These are phyloP conservation scores for Gonocerus acuteangulatus DNA, from an alignment of 2,888 invertebrate genomes.

Conservation along the genomic window DNA sequence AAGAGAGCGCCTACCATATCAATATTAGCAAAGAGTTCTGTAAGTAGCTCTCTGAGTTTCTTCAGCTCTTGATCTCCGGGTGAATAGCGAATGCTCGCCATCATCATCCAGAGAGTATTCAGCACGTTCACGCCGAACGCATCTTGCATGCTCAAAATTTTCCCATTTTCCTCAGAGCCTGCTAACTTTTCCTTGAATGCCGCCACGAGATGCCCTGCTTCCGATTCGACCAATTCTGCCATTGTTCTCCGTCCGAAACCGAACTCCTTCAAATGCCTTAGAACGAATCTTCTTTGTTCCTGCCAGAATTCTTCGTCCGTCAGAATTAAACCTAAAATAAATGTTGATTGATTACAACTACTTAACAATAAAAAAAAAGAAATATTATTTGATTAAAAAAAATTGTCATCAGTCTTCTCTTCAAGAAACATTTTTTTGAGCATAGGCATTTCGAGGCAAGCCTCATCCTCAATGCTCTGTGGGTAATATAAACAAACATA, in stretches of 20 bases:
- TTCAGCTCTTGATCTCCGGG: slow-evolving; percentile 62
- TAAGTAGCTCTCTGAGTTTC: slow-evolving; percentile 58
- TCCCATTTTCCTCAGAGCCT: slow-evolving; percentile 40
- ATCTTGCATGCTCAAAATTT: slow-evolving; percentile 59
- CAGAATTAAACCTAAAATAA: slow-evolving; percentile 54
- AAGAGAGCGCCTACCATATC: slow-evolving; percentile 77
- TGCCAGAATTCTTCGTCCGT: slow-evolving; percentile 66
- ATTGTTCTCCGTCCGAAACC: slow-evolving; percentile 73
- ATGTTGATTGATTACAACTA: no score
- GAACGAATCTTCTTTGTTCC: slow-evolving; percentile 67
- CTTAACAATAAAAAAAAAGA: no score
- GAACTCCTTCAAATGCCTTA: slow-evolving; percentile 70
- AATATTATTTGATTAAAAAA: no score
- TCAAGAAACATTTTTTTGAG: no score
- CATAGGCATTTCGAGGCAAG: no score
- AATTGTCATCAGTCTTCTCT: no score
- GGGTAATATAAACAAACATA: no score
- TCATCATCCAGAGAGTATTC: slow-evolving; percentile 76
- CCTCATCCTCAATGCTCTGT: no score
- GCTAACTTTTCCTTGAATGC: slow-evolving; percentile 43
- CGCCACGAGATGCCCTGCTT: slow-evolving; percentile 57
- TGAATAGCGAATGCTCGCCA: slow-evolving; percentile 66
- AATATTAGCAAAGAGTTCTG: slow-evolving; percentile 62
- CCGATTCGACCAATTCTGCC: slow-evolving; percentile 62
- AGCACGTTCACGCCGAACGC: slow-evolving; percentile 68